Evolutionary conservation across 2,888 invertebrate genomes (phyloP).

Genomic region (Cryptus viduatorius): DNA sequence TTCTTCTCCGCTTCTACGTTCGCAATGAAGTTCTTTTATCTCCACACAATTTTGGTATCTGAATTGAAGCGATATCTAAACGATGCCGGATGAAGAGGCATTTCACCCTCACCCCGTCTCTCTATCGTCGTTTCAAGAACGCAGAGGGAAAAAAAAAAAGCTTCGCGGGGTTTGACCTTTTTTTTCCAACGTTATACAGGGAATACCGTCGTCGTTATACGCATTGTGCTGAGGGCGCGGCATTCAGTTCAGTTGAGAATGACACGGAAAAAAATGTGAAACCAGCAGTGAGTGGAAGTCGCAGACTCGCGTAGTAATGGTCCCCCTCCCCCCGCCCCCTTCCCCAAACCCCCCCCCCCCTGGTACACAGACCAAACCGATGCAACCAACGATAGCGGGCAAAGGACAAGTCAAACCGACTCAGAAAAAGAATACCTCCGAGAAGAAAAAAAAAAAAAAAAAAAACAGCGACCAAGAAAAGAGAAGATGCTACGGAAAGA

Average conservation of each 20-base stretch:
- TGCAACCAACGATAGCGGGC: conserved; percentile 22
- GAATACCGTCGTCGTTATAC: conserved; percentile 48
- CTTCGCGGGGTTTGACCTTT: conserved; percentile 46
- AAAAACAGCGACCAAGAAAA: conserved; percentile 8
- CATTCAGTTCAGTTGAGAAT: conserved; percentile 54
- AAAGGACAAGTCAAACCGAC: conserved; percentile 24
- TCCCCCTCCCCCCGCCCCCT: not conserved
- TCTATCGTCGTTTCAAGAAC: conserved; percentile 61
- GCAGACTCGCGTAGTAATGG: conserved; percentile 48
- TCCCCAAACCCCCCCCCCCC: not conserved
- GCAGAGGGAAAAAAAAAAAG: conserved; percentile 23
- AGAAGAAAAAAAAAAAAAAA: not conserved
- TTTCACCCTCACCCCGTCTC: conserved; percentile 46
- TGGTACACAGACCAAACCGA: conserved; percentile 34
- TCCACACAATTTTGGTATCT: conserved; percentile 78
- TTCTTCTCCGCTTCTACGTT: not conserved
- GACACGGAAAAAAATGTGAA: conserved; percentile 52
- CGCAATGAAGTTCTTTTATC: conserved; percentile 67
- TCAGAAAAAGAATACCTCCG: conserved; percentile 35
- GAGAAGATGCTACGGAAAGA: conserved; percentile 55
- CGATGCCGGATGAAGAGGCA: conserved; percentile 75
- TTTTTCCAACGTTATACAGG: conserved; percentile 36
- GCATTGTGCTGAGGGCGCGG: conserved; percentile 53
- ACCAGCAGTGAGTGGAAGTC: conserved; percentile 3
- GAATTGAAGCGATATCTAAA: conserved; percentile 79